phyloP scores from a whole-genome alignment of 2,888 invertebrate genomes.

The Loripinus fragilis region DNA sequence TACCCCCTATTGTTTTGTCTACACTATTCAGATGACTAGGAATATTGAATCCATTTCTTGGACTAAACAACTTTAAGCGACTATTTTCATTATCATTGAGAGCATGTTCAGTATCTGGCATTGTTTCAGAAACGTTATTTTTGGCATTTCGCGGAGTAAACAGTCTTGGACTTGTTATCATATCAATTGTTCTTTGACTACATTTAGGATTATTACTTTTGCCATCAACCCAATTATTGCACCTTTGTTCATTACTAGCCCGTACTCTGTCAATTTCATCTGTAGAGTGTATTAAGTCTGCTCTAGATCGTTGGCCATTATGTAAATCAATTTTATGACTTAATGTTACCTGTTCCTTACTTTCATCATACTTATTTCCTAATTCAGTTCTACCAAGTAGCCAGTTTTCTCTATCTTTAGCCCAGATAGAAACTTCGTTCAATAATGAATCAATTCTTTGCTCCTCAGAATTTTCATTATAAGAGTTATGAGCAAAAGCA shows the following conservation, averaged over 20 bases:
- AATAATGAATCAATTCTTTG: conserved; percentile 46
- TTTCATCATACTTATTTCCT: not conserved
- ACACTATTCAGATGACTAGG: not conserved
- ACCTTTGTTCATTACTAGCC: conserved; percentile 31
- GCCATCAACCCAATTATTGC: conserved; percentile 48
- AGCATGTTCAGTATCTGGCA: not conserved
- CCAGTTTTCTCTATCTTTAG: conserved; percentile 56
- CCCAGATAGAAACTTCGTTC: conserved; percentile 54
- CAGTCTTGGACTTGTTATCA: conserved; percentile 52
- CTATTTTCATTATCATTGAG: not conserved
- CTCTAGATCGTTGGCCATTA: not conserved
- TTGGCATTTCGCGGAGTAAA: conserved; percentile 35
- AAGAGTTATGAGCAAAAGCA: not conserved
- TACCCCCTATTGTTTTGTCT: not conserved
- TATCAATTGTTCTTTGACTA: conserved; percentile 28
- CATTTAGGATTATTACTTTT: conserved; percentile 20
- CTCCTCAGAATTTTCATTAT: not conserved
- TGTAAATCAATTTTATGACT: conserved; percentile 10
- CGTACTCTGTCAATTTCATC: conserved; percentile 10
- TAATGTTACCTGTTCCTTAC: not conserved
- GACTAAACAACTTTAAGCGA: not conserved
- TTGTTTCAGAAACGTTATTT: not conserved
- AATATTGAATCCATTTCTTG: not conserved
- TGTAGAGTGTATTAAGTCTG: not conserved
- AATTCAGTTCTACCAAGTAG: conserved; percentile 36